These are phyloP conservation scores for Ctenodactylus gundi DNA, from an alignment of 2,113 vertebrate species.

Conservation along the genomic window DNA sequence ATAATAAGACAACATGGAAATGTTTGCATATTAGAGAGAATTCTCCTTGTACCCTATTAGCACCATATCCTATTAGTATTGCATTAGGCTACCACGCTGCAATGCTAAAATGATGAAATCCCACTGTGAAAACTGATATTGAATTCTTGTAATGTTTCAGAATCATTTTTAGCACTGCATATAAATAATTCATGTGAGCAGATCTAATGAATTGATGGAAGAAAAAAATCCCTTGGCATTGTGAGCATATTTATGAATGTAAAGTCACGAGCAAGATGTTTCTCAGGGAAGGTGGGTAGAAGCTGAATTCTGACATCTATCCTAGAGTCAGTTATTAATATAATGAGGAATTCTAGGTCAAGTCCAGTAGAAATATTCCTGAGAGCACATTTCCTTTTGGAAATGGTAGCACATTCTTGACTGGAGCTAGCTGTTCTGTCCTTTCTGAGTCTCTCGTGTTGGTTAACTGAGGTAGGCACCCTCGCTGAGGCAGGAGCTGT, in stretches of 20 bases:
- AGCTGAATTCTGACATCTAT: conserved; percentile 72
- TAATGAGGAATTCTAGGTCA: conserved; percentile 69
- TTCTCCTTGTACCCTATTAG: conserved; percentile 87
- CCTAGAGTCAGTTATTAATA: conserved; percentile 44
- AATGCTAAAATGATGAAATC: conserved; percentile 88
- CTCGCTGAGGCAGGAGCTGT: not conserved
- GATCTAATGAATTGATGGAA: conserved; percentile 88
- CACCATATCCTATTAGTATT: conserved; percentile 87
- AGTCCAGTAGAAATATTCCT: conserved; percentile 61
- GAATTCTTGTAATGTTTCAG: conserved; percentile 90
- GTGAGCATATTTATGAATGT: conserved; percentile 87
- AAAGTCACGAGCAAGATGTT: conserved; percentile 81
- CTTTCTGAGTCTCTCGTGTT: conserved; percentile 32
- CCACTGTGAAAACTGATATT: conserved; percentile 89
- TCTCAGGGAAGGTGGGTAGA: conserved; percentile 66
- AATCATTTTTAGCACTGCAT: conserved; percentile 87
- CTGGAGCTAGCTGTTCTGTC: not conserved
- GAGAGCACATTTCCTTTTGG: conserved; percentile 37
- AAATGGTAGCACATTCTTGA: not conserved
- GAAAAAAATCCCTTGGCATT: conserved; percentile 82
- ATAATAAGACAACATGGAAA: conserved; percentile 89
- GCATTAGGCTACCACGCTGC: conserved; percentile 87
- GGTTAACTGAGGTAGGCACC: not conserved
- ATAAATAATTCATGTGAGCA: conserved; percentile 89
- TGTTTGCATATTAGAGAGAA: conserved; percentile 88